Evolutionary conservation across 1,140 invertebrate species (phyloP).

Genomic region (Brachionus paranguensis): DNA sequence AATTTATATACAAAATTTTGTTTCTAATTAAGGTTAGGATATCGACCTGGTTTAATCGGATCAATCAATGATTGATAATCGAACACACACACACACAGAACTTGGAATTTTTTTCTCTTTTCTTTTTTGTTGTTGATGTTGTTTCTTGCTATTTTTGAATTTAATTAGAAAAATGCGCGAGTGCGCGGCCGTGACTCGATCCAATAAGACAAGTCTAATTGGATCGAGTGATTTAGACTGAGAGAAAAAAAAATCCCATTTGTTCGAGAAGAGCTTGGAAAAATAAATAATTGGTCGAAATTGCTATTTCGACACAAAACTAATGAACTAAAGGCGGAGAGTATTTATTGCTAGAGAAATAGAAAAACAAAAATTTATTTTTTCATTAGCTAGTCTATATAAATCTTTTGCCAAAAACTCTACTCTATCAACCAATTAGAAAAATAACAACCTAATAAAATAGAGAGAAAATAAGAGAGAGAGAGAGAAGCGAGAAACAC

Average conservation of each 20-base stretch:
- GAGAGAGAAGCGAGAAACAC: not conserved
- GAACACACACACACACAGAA: slow-evolving; percentile 1
- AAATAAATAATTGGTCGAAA: slow-evolving; percentile 3
- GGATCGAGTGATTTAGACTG: not conserved
- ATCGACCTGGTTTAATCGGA: not conserved
- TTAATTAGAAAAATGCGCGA: not conserved
- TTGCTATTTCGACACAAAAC: not conserved
- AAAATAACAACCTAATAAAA: slow-evolving; percentile 1
- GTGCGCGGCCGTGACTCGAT: not conserved
- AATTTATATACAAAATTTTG: not conserved
- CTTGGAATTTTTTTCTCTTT: not conserved
- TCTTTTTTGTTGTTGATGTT: no score
- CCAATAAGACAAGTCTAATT: not conserved
- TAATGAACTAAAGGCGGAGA: not conserved
- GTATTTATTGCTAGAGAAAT: not conserved
- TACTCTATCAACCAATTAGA: not conserved
- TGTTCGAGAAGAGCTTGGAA: not conserved
- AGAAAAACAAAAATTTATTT: not conserved
- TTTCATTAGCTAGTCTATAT: not conserved
- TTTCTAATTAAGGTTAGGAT: not conserved
- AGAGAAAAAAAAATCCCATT: not conserved
- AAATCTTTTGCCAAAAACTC: not conserved
- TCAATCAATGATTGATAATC: not conserved
- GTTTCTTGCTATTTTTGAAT: not conserved
- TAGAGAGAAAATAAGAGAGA: not conserved